Percentiles rank a stretch among this genome's conserved stretches.
Conservation (phyloP, 2,888 invertebrate species). For the Thymelicus lineola region DNA sequence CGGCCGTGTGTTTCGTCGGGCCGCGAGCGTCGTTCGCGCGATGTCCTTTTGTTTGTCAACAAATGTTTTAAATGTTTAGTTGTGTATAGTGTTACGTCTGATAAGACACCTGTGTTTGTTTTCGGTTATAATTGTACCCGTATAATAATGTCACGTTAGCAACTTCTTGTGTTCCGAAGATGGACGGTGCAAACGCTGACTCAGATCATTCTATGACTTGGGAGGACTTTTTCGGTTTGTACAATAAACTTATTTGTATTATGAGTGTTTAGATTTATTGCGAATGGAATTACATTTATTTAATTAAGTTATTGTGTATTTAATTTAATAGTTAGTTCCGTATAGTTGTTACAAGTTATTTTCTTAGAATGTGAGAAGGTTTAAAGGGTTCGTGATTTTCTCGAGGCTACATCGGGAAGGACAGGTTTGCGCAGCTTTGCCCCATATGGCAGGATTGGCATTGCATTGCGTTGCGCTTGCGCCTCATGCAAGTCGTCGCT, state of each 20-base stretch:
- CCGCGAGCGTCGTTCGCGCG: conserved; percentile 57
- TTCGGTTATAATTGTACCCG: conserved; percentile 34
- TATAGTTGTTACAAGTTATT: background rate
- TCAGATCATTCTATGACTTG: conserved; percentile 89
- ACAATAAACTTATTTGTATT: conserved; percentile 33
- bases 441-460: conserved; percentile 56
- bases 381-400: conserved; percentile 56
- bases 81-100: conserved; percentile 40
- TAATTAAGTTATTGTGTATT: background rate
- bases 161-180: conserved; percentile 61
- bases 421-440: conserved; percentile 72
- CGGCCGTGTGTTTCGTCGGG: conserved; percentile 53
- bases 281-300: background rate
- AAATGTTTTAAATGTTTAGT: conserved; percentile 53
- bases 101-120: conserved; percentile 31
- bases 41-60: conserved; percentile 76
- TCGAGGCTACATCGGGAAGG: conserved; percentile 55
- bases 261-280: background rate
- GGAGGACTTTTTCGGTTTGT: conserved; percentile 90
- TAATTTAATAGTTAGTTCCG: too few species aligned
- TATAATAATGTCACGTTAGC: conserved; percentile 57
- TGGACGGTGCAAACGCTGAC: conserved; percentile 85
- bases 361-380: conserved; percentile 26
- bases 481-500: conserved; percentile 44
- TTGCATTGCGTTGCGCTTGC: conserved; percentile 56